These are phyloP conservation scores for Coremacera marginata DNA, from an alignment of 2,888 invertebrate species.

Conservation along the genomic window DNA sequence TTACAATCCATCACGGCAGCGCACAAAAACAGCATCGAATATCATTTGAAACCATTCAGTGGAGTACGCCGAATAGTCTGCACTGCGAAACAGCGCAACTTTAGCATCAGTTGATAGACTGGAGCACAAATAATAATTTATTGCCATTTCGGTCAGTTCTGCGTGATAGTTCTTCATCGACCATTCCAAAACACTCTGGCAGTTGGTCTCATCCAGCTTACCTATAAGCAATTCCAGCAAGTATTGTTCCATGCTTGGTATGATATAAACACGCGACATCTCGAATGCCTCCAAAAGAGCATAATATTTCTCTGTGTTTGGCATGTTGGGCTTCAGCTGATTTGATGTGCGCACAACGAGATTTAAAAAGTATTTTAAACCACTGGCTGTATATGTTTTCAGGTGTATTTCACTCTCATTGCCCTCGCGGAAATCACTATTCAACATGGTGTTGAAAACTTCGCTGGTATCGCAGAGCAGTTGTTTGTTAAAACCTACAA, in stretches of 20 bases:
- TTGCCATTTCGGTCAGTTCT: slow-evolving; percentile 66
- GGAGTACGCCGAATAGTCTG: slow-evolving; percentile 64
- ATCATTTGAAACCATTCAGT: slow-evolving; percentile 69
- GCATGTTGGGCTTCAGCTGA: slow-evolving; percentile 54
- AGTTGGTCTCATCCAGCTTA: slow-evolving; percentile 61
- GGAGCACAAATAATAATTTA: slow-evolving; percentile 67
- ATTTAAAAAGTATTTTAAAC: slow-evolving; percentile 67
- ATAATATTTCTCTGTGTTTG: slow-evolving; percentile 58
- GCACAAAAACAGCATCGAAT: slow-evolving; percentile 64
- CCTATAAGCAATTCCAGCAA: slow-evolving; percentile 60
- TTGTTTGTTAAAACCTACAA: slow-evolving; percentile 63
- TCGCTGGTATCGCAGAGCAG: slow-evolving; percentile 66
- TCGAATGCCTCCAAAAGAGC: slow-evolving; percentile 67
- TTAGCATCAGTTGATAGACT: slow-evolving; percentile 59
- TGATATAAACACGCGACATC: slow-evolving; percentile 67
- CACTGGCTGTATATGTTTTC: slow-evolving; percentile 61
- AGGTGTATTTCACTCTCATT: slow-evolving; percentile 66
- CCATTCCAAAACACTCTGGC: slow-evolving; percentile 66
- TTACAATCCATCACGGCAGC: slow-evolving; percentile 56
- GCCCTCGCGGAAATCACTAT: slow-evolving; percentile 67
- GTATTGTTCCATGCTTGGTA: slow-evolving; percentile 62
- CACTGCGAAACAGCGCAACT: slow-evolving; percentile 63
- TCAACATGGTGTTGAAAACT: slow-evolving; percentile 68
- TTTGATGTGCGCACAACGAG: slow-evolving; percentile 59
- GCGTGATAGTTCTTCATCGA: slow-evolving; percentile 67